Evolutionary conservation across 2,888 invertebrate genomes (phyloP).

Genomic region (Caenorhabditis macrosperma): DNA sequence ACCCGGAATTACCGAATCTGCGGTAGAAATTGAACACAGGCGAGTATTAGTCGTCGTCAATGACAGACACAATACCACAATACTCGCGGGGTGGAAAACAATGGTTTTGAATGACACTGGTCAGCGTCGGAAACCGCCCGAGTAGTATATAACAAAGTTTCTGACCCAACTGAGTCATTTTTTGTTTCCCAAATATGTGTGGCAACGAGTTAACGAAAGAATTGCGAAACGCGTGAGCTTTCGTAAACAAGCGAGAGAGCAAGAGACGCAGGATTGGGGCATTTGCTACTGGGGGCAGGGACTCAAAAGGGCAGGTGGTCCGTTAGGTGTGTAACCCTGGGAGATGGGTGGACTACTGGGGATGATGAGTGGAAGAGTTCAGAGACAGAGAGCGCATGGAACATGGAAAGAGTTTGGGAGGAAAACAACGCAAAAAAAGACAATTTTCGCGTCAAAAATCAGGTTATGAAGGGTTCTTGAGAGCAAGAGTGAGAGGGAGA

Average conservation of each 20-base stretch:
- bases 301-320: not conserved
- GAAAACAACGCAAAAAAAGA: constrained; percentile 15
- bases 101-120: too few relatives aligned
- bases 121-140: not conserved
- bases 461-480: constrained; percentile 50
- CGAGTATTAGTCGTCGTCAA: too few relatives aligned
- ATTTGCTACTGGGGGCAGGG: not conserved
- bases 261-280: not conserved
- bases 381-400: not conserved
- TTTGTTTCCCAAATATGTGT: constrained; percentile 41
- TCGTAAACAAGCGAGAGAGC: constrained; percentile 34
- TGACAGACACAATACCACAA: too few relatives aligned
- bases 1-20: too few relatives aligned
- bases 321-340: too few relatives aligned
- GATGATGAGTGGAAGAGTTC: not conserved
- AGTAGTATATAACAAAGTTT: constrained; percentile 41
- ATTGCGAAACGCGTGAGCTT: constrained; percentile 38
- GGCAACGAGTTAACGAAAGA: constrained; percentile 10
- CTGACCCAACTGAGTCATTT: constrained; percentile 39
- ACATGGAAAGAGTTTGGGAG: not conserved
- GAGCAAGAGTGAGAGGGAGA: constrained; percentile 16
- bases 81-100: too few relatives aligned
- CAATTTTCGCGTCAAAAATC: constrained; percentile 43
- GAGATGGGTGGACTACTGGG: too few relatives aligned
- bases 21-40: too few relatives aligned